Base-by-base conservation (phyloP, 2,113 vertebrate genomes). In the Melanotaenia duboulayi region DNA sequence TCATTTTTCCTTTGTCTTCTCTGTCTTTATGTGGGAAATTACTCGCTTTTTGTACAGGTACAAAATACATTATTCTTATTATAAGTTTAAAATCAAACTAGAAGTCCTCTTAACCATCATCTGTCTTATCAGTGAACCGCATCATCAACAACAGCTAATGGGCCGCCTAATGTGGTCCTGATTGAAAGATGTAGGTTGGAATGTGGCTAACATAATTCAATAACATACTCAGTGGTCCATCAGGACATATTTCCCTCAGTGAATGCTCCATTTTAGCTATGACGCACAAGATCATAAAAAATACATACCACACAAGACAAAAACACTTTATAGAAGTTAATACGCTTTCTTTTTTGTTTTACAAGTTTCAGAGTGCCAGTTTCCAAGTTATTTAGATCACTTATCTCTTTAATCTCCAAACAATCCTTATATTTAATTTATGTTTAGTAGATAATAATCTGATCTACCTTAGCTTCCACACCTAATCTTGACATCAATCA, bases 141-240 rank as follows among this genome's bases (percentile, higher is more conserved):
- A 91, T 88, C 85, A 55, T 89, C 82, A 81, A 64, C 78, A 81
- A 81, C 57, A 51, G 64, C 82, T 85, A 81, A 85, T 79, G 72
- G 77, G n/a, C 35, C 19, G 8, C 40, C 74, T 86, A 89, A 90
- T 84, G 76, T 39, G 77, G 70, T 22, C 64, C 49, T 75, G 87
- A 90, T 84, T 89, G 76, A 90, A 89, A 87, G 85, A 56, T 51
- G 13, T 60, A 19, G 69, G 65, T 84, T 81, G 82, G n/a, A 60
- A 71, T 80, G 73, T 49, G 84, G 73, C 59, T 57, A 32, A 37
- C 35, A 71, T 86, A 79, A 90, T 83, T 83, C 62, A 84, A 85
- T 74, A 57, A 28, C 52, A 32, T 25, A 62, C 25, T 75, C 62
- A 70, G 7, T 57, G 64, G 42, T 73, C 65, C 60, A 65, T 37